Conservation (phyloP, 2,888 invertebrate species). For the Flexamia atlantica region DNA sequence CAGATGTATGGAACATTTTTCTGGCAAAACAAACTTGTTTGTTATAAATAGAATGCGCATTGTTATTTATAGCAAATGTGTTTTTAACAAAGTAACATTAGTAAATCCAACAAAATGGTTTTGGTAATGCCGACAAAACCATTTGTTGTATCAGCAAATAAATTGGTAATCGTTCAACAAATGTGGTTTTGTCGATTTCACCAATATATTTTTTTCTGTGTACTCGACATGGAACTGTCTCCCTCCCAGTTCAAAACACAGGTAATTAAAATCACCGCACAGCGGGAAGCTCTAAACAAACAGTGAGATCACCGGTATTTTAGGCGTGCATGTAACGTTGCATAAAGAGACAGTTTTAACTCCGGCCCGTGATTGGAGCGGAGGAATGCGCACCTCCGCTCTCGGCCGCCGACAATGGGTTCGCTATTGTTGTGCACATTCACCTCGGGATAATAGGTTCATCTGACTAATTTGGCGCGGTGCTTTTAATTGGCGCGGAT, state of each 20-base stretch:
- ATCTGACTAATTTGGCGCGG: not conserved
- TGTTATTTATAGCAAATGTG: too few relatives aligned
- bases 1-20: too few relatives aligned
- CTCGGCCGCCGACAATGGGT: not conserved
- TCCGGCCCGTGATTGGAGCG: not conserved
- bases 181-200: too few relatives aligned
- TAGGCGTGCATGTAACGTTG: not conserved
- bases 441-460: slow-evolving; percentile 7
- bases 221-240: too few relatives aligned
- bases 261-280: not conserved
- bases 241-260: not conserved
- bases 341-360: slow-evolving; percentile 26
- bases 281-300: not conserved
- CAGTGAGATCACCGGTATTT: slow-evolving; percentile 32
- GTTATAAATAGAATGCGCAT: too few relatives aligned
- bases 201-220: too few relatives aligned
- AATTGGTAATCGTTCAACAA: too few relatives aligned
- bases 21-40: too few relatives aligned
- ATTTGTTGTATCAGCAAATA: too few relatives aligned
- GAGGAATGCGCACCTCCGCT: not conserved
- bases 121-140: too few relatives aligned
- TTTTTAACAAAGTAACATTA: too few relatives aligned
- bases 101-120: too few relatives aligned
- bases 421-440: not conserved
- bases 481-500: slow-evolving; percentile 12